Evolutionary conservation across 2,888 invertebrate genomes (phyloP).

Genomic region (Ochropleura plecta): DNA sequence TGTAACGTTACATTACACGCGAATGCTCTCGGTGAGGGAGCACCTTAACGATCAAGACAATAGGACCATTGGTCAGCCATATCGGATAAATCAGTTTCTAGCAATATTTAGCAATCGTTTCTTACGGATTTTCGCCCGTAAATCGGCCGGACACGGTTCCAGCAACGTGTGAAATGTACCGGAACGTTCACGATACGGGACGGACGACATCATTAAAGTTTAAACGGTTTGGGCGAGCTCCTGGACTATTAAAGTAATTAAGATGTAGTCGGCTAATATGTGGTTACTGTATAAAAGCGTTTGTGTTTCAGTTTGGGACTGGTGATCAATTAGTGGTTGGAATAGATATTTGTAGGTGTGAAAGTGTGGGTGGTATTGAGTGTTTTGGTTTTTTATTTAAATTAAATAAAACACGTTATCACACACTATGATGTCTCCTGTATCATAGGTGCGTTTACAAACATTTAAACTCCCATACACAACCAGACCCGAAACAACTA

Average conservation of each 20-base stretch:
- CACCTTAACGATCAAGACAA: too few species aligned
- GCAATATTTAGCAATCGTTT: conserved; percentile 43
- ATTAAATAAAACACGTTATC: too few species aligned
- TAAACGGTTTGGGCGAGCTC: conserved; percentile 40
- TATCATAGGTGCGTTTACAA: too few species aligned
- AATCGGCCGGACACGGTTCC: conserved; percentile 42
- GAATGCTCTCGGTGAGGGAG: too few species aligned
- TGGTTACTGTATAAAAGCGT: conserved; percentile 15
- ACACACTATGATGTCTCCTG: too few species aligned
- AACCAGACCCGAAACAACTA: too few species aligned
- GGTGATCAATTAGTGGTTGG: background rate
- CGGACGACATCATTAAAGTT: conserved; percentile 58
- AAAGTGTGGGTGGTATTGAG: background rate
- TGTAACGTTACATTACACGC: too few species aligned
- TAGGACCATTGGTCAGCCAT: background rate
- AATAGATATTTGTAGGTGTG: background rate
- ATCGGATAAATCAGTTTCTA: background rate
- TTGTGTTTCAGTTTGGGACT: conserved; percentile 5
- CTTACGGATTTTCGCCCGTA: conserved; percentile 50
- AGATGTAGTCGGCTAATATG: conserved; percentile 11
- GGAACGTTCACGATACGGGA: conserved; percentile 62
- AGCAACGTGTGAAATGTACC: conserved; percentile 64
- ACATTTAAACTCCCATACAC: too few species aligned
- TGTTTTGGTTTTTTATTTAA: background rate
- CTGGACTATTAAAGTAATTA: conserved; percentile 9